Evolutionary conservation across 1,140 invertebrate genomes (phyloP), one percentile per base, ranked within the genome.

Genomic region (Proctacanthus coquilletti): DNA sequence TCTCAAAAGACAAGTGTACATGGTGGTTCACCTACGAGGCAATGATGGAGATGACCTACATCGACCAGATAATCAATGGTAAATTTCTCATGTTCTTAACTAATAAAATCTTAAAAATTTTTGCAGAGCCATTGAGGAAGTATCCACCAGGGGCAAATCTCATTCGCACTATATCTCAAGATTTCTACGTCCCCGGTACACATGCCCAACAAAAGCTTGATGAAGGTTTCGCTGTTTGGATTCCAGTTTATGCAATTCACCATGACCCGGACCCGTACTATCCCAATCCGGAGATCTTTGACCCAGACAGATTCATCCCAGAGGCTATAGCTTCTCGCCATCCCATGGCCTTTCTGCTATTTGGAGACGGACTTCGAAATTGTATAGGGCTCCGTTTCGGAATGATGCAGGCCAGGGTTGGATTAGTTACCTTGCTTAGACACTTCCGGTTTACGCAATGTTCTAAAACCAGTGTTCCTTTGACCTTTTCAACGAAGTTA

Each of bases 211-310:
- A 56, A 8, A 43, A 53, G 1, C 43, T 68, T 6, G 51, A 62
- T 21, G 47, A 56, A 18, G 70, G 66, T 13, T 65, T 58, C 3
- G 44, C 52, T 0, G 47, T 77, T 1, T 35, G 68, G 2, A 68
- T 80, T 23, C 72, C 75, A 0, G 60, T 71, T 0, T 64, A 63
- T 43, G 68, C 57, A 5, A 61, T 82, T 19, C 78, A 83, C 43
- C 60, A 61, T 19, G 68, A 77, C 55, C 46, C 62, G 6, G 45
- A 48, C 5, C 55, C 67, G 30, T 50, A 66, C 29, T 78, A 65
- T 46, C 65, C 66, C 0, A 57, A 75, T 31, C 72, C 75, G 3
- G 60, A 73, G 8, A 46, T 54, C 25, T 77, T 72, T 39, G 62
- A 72, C 45, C 75, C 75, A 0, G 70, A 75, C 37, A 52, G 75